Base-by-base conservation (phyloP, 2,113 vertebrate species). In the Aphyosemion australe region DNA sequence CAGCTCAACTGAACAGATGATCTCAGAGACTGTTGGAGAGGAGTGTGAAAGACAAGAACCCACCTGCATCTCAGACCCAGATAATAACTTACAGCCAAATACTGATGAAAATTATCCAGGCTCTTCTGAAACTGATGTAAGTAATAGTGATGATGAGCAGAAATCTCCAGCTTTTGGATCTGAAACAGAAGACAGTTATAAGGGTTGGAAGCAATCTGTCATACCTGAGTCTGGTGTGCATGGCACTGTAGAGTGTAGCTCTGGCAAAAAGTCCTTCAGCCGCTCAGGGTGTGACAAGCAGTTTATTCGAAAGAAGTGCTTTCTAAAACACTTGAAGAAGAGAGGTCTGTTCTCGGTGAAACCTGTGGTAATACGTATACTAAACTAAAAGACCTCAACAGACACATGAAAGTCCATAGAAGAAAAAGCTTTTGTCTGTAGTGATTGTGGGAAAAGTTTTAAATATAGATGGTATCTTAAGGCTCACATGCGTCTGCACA, bases 211-310 rank as follows among this genome's bases (percentile, higher is more conserved):
- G 21, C 21, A 58, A 34, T 15, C 32, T 2, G 14, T 10, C 8
- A 19, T 50, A 14, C 53, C 18, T 0, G 26, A n/a, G 46, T 18
- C 48, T 4, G 18, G 19, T 6, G 16, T 16, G 10, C 65, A 56
- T 42, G 18, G 6, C 5, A 26, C 6, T 19, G 51, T n/a, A 39
- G 26, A 21, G 2, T 12, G 14, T 9, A 71, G 50, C 14, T 8
- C 14, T 16, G 14, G 2, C 2, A 54, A 43, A 20, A 75, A 50
- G 21, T 55, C 55, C 26, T 12, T 34, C 4, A 64, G 14, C 50
- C 76, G 78, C 45, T 65, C 9, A 2, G 34, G 26, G 4, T 80
- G 72, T 21, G 65, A 69, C 13, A 69, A 73, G 61, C 67, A 32
- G 16, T 69, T 73, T 53, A 10, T 32, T 13, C 15, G 13, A 2